Evolutionary conservation across 2,888 invertebrate genomes (phyloP).

Genomic region (Saturnia japonica): DNA sequence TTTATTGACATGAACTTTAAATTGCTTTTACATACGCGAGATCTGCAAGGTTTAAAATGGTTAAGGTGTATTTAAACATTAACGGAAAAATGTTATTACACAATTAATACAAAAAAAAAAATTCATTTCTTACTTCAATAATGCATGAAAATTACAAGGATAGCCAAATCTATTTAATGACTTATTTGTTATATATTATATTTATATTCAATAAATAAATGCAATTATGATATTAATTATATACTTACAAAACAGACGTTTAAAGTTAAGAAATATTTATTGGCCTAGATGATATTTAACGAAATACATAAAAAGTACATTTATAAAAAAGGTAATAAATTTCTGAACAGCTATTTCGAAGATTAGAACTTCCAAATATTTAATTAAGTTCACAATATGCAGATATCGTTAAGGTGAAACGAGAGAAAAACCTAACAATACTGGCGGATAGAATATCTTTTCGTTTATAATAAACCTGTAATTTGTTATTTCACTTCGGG

Average conservation of each 20-base stretch:
- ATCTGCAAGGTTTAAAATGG: slow-evolving; percentile 33
- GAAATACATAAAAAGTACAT: background rate
- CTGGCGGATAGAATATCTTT: slow-evolving; percentile 48
- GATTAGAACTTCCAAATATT: slow-evolving; percentile 17
- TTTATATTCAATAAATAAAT: background rate
- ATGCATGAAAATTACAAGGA: background rate
- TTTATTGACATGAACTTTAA: slow-evolving; percentile 38
- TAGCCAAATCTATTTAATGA: background rate
- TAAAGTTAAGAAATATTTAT: background rate
- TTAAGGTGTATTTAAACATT: slow-evolving; percentile 23
- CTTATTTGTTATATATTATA: background rate
- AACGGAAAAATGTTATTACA: slow-evolving; percentile 21
- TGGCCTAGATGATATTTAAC: background rate
- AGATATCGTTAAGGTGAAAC: slow-evolving; percentile 44
- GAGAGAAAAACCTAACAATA: slow-evolving; percentile 46
- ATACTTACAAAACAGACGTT: background rate
- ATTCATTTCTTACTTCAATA: background rate
- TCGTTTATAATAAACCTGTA: slow-evolving; percentile 54
- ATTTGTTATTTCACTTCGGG: slow-evolving; percentile 54
- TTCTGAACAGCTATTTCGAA: background rate
- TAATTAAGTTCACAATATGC: slow-evolving; percentile 39
- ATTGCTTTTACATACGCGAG: slow-evolving; percentile 40
- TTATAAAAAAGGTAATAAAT: background rate
- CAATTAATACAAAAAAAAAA: background rate
- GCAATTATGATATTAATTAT: background rate